A percentile compares a stretch with the other conserved stretches of the same genome.
phyloP scores from a whole-genome alignment of 2,888 invertebrate species.

The Volucella bombylans region DNA sequence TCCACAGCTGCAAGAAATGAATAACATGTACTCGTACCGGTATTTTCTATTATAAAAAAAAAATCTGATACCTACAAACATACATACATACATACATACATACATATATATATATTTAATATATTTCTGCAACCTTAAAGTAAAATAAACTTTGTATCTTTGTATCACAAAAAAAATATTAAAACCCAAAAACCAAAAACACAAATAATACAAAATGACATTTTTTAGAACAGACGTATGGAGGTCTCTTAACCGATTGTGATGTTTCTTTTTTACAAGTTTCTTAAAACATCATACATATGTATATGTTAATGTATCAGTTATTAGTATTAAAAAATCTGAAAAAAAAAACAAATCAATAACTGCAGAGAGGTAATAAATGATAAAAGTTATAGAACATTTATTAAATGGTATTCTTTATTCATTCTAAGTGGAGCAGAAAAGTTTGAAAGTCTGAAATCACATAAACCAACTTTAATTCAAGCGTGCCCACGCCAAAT shows the following conservation, averaged over 20 bases:
- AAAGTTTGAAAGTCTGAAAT: too few species aligned
- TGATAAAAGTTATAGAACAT: constrained; percentile 59
- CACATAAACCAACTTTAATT: too few species aligned
- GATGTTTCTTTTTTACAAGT: constrained; percentile 72
- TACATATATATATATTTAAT: constrained; percentile 50
- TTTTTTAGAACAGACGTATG: constrained; percentile 47
- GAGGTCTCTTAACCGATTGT: constrained; percentile 69
- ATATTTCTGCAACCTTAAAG: constrained; percentile 61
- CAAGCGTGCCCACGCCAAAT: neutral
- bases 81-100: constrained; percentile 13
- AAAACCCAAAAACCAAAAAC: constrained; percentile 3
- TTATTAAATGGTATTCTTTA: constrained; percentile 7
- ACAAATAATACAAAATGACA: constrained; percentile 21
- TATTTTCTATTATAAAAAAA: constrained; percentile 32
- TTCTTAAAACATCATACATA: constrained; percentile 56
- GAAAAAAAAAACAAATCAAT: neutral
- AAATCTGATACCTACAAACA: constrained; percentile 46
- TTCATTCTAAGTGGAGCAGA: too few species aligned
- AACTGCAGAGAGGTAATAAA: constrained; percentile 61
- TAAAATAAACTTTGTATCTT: constrained; percentile 50
- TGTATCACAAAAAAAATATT: constrained; percentile 24
- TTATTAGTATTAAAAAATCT: constrained; percentile 48
- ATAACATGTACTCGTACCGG: constrained; percentile 31
- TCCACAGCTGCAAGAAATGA: constrained; percentile 20
- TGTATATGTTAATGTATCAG: constrained; percentile 56